Base-by-base conservation (phyloP, 2,797 vertebrate genomes). In the Pangasius mekongensis region DNA sequence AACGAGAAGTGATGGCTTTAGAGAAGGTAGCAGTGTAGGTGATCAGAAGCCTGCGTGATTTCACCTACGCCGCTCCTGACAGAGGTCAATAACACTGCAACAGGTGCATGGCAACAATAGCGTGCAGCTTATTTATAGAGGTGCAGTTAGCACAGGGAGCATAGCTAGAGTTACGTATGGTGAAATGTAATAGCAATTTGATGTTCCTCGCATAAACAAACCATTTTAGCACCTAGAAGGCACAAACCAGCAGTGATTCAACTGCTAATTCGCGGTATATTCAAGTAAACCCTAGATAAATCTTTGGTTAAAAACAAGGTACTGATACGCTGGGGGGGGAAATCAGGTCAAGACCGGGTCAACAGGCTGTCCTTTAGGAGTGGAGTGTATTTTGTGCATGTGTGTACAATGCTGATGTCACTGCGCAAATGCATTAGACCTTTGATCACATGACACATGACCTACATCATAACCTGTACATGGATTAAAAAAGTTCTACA, bases 91-190 rank as follows among this genome's bases (percentile, higher is more conserved):
- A 90, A 74, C 85, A 62, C 27, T 27, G 60, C 87, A 83, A 89
- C 92, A 91, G 91, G 90, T 90, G 87, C 82, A 83, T 66, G 39
- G 43, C 76, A 89, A 89, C 89, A 84, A 88, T 88, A 86, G 86
- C 77, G 52, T 47, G 39, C 30, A 16, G 67, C 62, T 81, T 91
- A 92, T 92, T 89, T 85, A 84, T 85, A 89, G 73, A 88, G 74
- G 56, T 64, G 78, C 30, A 7, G 47, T 84, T 85, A 82, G 74
- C 56, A 66, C 81, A 58, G 13, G 20, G n/a, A 66, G n/a, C 27
- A 24, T 27, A 39, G 56, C 20, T 64, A 47, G 33, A 43, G 77
- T 87, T 81, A 82, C 47, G 30, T 3, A 30, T 49, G 20, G 22
- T 36, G 67, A 83, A 87, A 87, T n/a, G 39, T 84, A 33, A 76